These are phyloP conservation scores for Elmis aenea DNA, from an alignment of 2,888 invertebrate species.

Conservation along the genomic window DNA sequence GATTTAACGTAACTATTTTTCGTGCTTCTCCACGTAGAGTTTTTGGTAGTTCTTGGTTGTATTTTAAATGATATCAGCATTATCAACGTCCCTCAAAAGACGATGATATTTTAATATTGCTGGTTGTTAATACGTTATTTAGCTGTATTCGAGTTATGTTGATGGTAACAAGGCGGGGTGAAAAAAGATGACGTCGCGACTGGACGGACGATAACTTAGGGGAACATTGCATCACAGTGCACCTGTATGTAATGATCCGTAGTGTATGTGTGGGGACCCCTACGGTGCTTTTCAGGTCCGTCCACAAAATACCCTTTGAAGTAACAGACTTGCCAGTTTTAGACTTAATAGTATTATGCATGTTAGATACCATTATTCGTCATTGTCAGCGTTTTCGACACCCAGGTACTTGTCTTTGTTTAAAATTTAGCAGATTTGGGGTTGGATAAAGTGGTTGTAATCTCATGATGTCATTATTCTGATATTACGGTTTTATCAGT, in stretches of 20 bases:
- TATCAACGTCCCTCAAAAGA: too few relatives aligned
- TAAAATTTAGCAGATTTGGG: conserved; percentile 31
- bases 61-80: too few relatives aligned
- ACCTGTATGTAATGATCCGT: conserved; percentile 46
- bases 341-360: conserved; percentile 33
- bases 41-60: too few relatives aligned
- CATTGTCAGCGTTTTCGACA: conserved; percentile 33
- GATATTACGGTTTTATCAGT: conserved; percentile 34
- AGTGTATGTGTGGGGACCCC: conserved; percentile 40
- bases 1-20: too few relatives aligned
- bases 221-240: conserved; percentile 24
- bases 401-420: conserved; percentile 29
- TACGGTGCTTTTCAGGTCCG: conserved; percentile 36
- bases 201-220: too few relatives aligned
- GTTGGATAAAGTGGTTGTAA: conserved; percentile 19
- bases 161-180: too few relatives aligned
- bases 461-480: conserved; percentile 27
- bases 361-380: conserved; percentile 33
- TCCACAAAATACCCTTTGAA: conserved; percentile 35
- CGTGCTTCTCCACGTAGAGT: too few relatives aligned
- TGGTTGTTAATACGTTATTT: too few relatives aligned
- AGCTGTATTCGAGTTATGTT: too few relatives aligned
- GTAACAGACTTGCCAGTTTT: conserved; percentile 29
- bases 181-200: too few relatives aligned
- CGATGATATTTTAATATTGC: too few relatives aligned